A percentile compares a stretch with the other conserved stretches of the same genome.
Evolutionary conservation across 2,888 invertebrate genomes (phyloP).

Genomic region (Mythimna pallens): DNA sequence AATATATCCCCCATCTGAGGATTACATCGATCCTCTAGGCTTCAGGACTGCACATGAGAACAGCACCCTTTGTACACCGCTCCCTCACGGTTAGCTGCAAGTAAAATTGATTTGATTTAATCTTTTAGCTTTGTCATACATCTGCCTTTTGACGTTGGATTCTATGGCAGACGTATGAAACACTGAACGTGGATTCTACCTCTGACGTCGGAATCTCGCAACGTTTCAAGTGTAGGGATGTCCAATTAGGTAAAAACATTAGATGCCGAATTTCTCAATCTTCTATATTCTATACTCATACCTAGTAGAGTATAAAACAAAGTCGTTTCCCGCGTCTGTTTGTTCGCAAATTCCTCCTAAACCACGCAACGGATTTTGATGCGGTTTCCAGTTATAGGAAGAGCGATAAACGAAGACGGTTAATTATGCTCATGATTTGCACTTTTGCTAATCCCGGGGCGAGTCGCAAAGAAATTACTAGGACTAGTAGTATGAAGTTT

Average conservation of each 20-base stretch:
- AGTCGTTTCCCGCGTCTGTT: too few species aligned
- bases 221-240: constrained; percentile 8
- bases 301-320: too few species aligned
- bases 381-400: too few species aligned
- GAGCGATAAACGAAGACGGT: too few species aligned
- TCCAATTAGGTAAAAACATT: neutral
- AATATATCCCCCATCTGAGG: neutral
- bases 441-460: too few species aligned
- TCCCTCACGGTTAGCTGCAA: constrained; percentile 7
- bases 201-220: neutral
- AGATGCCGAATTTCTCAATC: neutral
- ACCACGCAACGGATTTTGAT: too few species aligned
- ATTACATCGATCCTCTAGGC: constrained; percentile 10
- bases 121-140: constrained; percentile 26
- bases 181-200: neutral
- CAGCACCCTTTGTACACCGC: constrained; percentile 28
- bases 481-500: too few species aligned
- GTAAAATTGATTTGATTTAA: constrained; percentile 46
- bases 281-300: too few species aligned
- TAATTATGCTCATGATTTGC: too few species aligned
- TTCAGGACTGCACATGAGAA: constrained; percentile 31
- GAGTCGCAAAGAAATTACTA: too few species aligned
- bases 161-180: constrained; percentile 8
- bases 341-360: too few species aligned
- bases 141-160: constrained; percentile 20